Evolutionary conservation across 2,888 invertebrate species (phyloP).

Genomic region (Parnassius glacialis): DNA sequence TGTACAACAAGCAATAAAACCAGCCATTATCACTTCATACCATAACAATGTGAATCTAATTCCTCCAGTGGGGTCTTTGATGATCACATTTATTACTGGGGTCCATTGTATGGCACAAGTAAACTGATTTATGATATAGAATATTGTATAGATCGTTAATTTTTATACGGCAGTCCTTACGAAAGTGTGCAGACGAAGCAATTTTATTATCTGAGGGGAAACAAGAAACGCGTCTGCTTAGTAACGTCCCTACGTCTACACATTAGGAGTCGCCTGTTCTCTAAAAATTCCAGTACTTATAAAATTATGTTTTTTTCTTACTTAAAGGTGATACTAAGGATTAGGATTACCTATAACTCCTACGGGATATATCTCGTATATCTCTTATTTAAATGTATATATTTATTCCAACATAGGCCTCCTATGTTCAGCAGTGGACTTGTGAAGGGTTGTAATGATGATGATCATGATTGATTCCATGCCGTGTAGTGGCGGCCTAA

Average conservation of each 20-base stretch:
- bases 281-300: too few relatives aligned
- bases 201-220: too few relatives aligned
- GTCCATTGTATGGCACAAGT: neutral
- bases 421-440: neutral
- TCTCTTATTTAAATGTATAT: too few relatives aligned
- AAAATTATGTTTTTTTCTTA: too few relatives aligned
- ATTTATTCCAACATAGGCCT: too few relatives aligned
- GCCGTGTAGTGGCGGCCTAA: too few relatives aligned
- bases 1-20: neutral
- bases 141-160: slow-evolving; percentile 18
- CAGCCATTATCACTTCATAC: neutral
- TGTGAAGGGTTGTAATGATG: neutral
- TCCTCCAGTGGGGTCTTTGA: slow-evolving; percentile 13
- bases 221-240: too few relatives aligned
- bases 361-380: too few relatives aligned
- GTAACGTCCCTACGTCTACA: too few relatives aligned
- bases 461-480: neutral
- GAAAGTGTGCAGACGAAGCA: neutral
- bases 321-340: too few relatives aligned
- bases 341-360: too few relatives aligned
- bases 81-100: slow-evolving; percentile 13
- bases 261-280: too few relatives aligned
- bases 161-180: slow-evolving; percentile 6
- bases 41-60: slow-evolving; percentile 16
- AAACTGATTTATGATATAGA: slow-evolving; percentile 13